A percentile compares a stretch with the other conserved stretches of the same genome.
Conservation (phyloP, 2,888 invertebrate species). For the Odontocerum albicorne region DNA sequence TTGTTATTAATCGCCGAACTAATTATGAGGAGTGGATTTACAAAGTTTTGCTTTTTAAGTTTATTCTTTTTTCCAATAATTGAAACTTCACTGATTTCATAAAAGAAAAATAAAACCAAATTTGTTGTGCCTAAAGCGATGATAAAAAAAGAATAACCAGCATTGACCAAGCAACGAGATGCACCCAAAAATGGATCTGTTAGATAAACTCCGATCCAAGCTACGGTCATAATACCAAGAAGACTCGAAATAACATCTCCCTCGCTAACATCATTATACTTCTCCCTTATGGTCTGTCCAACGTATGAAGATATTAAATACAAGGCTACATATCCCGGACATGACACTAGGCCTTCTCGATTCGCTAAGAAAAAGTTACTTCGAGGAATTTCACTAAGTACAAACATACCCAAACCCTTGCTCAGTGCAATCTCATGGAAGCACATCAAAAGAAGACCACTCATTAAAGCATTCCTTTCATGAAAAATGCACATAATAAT, state of each 20-base stretch:
- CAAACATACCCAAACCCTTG: slow-evolving; percentile 68
- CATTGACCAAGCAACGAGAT: slow-evolving; percentile 82
- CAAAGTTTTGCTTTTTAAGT: slow-evolving; percentile 15
- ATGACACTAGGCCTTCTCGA: slow-evolving; percentile 87
- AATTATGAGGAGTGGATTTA: slow-evolving; percentile 54
- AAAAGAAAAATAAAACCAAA: slow-evolving; percentile 56
- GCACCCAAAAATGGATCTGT: slow-evolving; percentile 58
- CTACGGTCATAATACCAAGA: slow-evolving; percentile 38
- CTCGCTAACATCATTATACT: slow-evolving; percentile 39
- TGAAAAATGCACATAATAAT: slow-evolving; percentile 59
- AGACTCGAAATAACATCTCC: slow-evolving; percentile 36
- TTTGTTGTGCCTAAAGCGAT: slow-evolving; percentile 64
- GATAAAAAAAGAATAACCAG: slow-evolving; percentile 79
- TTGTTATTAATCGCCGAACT: slow-evolving; percentile 76
- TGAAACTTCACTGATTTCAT: slow-evolving; percentile 48
- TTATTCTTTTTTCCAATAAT: slow-evolving; percentile 6
- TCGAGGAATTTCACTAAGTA: slow-evolving; percentile 62
- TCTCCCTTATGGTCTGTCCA: slow-evolving; percentile 56
- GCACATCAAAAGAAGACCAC: slow-evolving; percentile 58
- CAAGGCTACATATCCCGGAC: slow-evolving; percentile 81
- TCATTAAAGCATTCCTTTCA: slow-evolving; percentile 53
- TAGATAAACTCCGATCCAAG: slow-evolving; percentile 53
- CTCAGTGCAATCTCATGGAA: slow-evolving; percentile 69
- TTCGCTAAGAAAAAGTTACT: slow-evolving; percentile 75
- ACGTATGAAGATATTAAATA: slow-evolving; percentile 75